These are phyloP conservation scores for Thelaira solivaga DNA, from an alignment of 2,888 invertebrate genomes.

Conservation along the genomic window DNA sequence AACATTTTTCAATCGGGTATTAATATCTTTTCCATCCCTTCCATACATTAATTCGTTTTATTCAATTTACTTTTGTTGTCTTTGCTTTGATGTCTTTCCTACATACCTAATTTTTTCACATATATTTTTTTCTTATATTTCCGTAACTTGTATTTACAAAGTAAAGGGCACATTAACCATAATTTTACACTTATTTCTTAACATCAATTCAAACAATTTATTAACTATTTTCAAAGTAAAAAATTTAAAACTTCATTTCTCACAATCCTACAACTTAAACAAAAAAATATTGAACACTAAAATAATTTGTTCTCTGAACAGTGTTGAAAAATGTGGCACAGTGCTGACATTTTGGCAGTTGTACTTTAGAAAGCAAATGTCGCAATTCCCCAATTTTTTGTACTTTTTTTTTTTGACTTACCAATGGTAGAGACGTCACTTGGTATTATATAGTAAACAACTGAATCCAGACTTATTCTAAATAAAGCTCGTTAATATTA, in stretches of 20 bases:
- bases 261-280: slow-evolving; percentile 38
- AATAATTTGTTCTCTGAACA: no score
- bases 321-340: no score
- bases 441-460: no score
- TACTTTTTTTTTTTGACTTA: no score
- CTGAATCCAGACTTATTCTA: no score
- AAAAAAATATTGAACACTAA: slow-evolving; percentile 8
- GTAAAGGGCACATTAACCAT: no score
- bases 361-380: no score
- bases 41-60: slow-evolving; percentile 5
- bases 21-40: neutral
- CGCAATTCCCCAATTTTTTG: no score
- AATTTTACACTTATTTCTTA: neutral
- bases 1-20: neutral
- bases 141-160: no score
- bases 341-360: no score
- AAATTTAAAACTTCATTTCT: neutral
- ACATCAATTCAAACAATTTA: neutral
- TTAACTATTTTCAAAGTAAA: neutral
- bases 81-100: slow-evolving; percentile 34
- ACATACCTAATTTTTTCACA: neutral
- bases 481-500: no score
- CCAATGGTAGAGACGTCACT: no score
- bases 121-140: neutral
- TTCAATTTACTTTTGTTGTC: slow-evolving; percentile 23